Evolutionary conservation across 2,888 invertebrate species (phyloP), one percentile per base, ranked within the genome.

Genomic region (Limenitis arthemis): DNA sequence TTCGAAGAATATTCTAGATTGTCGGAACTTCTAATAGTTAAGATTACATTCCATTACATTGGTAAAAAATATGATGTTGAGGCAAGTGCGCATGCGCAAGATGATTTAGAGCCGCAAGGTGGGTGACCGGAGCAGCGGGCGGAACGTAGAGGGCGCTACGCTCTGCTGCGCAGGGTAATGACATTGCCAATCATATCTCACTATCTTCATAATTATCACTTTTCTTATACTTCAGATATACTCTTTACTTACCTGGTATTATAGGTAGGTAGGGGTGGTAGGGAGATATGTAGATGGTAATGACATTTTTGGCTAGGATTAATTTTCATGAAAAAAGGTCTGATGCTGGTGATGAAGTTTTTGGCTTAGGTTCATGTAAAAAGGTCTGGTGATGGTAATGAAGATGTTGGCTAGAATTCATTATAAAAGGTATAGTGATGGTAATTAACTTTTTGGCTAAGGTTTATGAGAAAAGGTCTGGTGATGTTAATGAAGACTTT

Each of bases 161-260:
- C 76, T 79, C 76, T 76, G 77, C 60, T 69, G 70, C 69, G 65
- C 54, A 64, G 67, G 77, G 69, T 79, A 81, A 79, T 77, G 78
- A 79, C 81, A 75, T 72, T 72, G 63, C 69, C 77, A 75, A 73
- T 77, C 82, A 83, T 83, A 83, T 82, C 80, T 81, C 83, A 83
- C 83, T 44, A 53, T 47, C 55, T 48, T 62, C 49, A 51, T 58
- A 44, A 40, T 53, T 51, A 52, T 51, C 51, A 54, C 49, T 44
- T 48, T 40, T 53, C 55, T 48, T 47, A 40, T 29, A 51, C 6
- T 33, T 39, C 30, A 40, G 43, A 33, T 44, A 33, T 44, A 39
- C 36, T 44, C 31, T 34, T 44, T 39, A 34, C 9, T 42, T 39
- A 32, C 31, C 38, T 47, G n/a, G 34, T 11, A 42, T n/a, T n/a